Evolutionary conservation across 2,113 vertebrate species (phyloP).

Genomic region (Clarias macrocephalus): DNA sequence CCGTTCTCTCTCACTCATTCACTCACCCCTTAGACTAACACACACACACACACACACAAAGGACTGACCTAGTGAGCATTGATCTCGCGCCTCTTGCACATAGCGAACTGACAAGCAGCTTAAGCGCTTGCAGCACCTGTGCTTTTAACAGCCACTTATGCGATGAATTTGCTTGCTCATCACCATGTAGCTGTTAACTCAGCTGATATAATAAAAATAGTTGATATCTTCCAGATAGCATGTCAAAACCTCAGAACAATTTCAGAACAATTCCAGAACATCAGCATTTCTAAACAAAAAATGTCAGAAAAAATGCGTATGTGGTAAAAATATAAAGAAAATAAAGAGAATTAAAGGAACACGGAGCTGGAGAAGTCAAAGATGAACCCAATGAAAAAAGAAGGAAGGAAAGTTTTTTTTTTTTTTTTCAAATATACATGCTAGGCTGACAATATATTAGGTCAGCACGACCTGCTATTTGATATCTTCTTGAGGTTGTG

Average conservation of each 20-base stretch:
- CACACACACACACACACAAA: slow-evolving; percentile 34
- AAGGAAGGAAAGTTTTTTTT: neutral
- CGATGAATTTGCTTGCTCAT: slow-evolving; percentile 48
- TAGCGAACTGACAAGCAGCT: slow-evolving; percentile 69
- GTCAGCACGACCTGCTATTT: neutral
- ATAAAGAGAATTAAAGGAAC: neutral
- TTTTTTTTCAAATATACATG: neutral
- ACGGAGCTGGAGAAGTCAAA: neutral
- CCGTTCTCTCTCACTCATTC: neutral
- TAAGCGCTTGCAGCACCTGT: slow-evolving; percentile 71
- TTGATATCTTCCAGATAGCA: neutral
- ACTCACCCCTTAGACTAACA: neutral
- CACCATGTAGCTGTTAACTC: neutral
- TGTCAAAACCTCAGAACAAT: neutral
- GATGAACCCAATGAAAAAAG: neutral
- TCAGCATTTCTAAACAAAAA: neutral
- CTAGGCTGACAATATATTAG: neutral
- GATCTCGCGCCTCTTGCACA: slow-evolving; percentile 73
- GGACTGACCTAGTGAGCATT: slow-evolving; percentile 57
- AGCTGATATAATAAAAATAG: neutral
- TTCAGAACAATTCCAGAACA: neutral
- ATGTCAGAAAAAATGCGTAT: too few species aligned
- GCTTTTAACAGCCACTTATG: slow-evolving; percentile 69
- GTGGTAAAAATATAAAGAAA: neutral
- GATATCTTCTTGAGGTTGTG: neutral